Conservation (phyloP, 2,113 vertebrate genomes). For the Carassius auratus region DNA sequence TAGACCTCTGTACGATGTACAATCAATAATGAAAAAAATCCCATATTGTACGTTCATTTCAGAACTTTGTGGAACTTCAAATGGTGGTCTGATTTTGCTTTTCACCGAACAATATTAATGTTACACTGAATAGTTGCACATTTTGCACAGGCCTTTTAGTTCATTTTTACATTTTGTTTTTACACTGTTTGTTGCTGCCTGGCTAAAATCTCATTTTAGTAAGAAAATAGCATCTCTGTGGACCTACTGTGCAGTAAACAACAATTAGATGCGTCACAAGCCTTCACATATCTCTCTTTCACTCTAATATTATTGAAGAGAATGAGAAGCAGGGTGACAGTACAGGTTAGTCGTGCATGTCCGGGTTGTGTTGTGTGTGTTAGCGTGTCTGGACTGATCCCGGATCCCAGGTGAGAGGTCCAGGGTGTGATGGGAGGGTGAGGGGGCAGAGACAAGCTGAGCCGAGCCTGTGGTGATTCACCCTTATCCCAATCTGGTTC, state of each 20-base stretch:
- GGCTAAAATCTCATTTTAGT: not conserved
- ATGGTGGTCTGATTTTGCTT: not conserved
- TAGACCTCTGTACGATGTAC: no score
- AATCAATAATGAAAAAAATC: no score
- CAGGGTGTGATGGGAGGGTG: slow-evolving; percentile 45
- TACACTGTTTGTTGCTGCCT: not conserved
- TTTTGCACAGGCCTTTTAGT: not conserved
- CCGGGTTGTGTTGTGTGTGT: slow-evolving; percentile 41
- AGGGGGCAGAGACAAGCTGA: slow-evolving; percentile 35
- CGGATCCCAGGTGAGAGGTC: slow-evolving; percentile 56
- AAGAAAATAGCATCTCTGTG: not conserved
- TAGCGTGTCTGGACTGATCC: slow-evolving; percentile 55
- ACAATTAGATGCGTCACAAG: not conserved
- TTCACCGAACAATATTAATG: not conserved
- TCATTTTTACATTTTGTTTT: not conserved
- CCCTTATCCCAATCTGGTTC: slow-evolving; percentile 48
- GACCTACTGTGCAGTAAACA: slow-evolving; percentile 1
- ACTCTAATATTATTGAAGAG: slow-evolving; percentile 37
- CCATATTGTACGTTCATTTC: no score
- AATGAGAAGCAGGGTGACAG: slow-evolving; percentile 29
- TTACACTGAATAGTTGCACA: not conserved
- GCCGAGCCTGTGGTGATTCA: slow-evolving; percentile 50
- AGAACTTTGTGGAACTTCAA: no score
- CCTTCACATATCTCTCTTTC: not conserved
- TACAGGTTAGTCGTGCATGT: slow-evolving; percentile 54